Conservation (phyloP, 2,888 invertebrate species). For the Leptopilina myrica region DNA sequence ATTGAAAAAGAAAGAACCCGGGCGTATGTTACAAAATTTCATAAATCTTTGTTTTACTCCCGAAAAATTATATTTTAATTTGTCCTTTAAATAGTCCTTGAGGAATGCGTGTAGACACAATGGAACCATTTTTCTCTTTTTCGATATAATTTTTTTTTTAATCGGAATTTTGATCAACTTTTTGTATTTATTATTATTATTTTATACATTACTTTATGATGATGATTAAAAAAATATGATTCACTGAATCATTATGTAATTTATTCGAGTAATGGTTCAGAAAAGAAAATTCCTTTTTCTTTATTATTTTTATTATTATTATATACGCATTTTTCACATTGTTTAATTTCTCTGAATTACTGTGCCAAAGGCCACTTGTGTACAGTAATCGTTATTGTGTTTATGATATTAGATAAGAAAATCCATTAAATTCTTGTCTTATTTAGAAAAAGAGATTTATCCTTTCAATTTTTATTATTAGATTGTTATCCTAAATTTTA, state of each 20-base stretch:
- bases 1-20: neutral
- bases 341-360: constrained; percentile 4
- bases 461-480: constrained; percentile 33
- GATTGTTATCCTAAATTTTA: too few relatives aligned
- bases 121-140: too few relatives aligned
- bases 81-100: too few relatives aligned
- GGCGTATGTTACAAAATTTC: neutral
- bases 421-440: constrained; percentile 42
- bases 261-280: neutral
- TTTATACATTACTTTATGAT: neutral
- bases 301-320: neutral
- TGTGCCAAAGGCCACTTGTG: constrained; percentile 6
- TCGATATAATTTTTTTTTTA: too few relatives aligned
- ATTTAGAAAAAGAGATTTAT: constrained; percentile 38
- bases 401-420: constrained; percentile 33
- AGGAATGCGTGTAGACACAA: too few relatives aligned
- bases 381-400: constrained; percentile 41
- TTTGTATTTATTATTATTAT: neutral
- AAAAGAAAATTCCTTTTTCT: neutral
- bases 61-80: too few relatives aligned
- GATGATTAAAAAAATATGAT: neutral
- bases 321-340: neutral
- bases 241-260: constrained; percentile 5
- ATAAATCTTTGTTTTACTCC: neutral
- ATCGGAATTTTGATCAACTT: neutral